phyloP scores from a whole-genome alignment of 2,113 vertebrate genomes.

The Xiphophorus maculatus region DNA sequence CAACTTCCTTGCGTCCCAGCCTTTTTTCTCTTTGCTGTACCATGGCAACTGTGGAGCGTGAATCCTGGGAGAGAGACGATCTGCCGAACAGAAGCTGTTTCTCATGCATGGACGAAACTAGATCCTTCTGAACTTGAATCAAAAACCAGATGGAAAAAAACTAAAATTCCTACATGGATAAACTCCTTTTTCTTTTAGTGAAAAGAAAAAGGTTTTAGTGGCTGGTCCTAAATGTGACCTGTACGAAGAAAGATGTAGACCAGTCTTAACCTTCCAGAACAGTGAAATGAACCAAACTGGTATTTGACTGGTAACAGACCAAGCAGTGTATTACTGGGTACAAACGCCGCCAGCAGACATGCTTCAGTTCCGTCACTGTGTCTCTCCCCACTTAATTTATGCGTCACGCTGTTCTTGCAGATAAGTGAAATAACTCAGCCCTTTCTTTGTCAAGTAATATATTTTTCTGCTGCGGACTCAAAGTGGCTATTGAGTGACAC shows the following conservation, averaged over 20 bases:
- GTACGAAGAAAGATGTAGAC: neutral
- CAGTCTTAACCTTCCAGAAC: neutral
- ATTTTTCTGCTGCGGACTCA: neutral
- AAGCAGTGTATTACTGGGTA: neutral
- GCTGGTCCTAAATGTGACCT: neutral
- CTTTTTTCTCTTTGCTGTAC: too few species aligned
- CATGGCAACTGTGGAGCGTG: too few species aligned
- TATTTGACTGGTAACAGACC: neutral
- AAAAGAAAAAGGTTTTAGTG: too few species aligned
- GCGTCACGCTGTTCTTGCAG: neutral
- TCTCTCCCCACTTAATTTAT: neutral
- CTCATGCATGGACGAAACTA: neutral
- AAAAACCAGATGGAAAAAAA: neutral
- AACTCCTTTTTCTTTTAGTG: neutral
- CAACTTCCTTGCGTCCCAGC: too few species aligned
- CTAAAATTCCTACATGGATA: neutral
- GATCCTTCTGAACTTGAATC: neutral
- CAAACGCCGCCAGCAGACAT: neutral
- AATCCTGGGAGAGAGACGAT: too few species aligned
- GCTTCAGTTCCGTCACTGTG: neutral
- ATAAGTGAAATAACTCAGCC: neutral
- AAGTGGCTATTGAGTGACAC: neutral
- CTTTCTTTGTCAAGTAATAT: neutral
- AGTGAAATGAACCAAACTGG: neutral
- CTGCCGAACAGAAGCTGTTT: too few species aligned